Percentiles rank a stretch among this genome's conserved stretches.
These are phyloP conservation scores for Mesitornis unicolor DNA, from an alignment of 2,113 vertebrate genomes.

Conservation along the genomic window DNA sequence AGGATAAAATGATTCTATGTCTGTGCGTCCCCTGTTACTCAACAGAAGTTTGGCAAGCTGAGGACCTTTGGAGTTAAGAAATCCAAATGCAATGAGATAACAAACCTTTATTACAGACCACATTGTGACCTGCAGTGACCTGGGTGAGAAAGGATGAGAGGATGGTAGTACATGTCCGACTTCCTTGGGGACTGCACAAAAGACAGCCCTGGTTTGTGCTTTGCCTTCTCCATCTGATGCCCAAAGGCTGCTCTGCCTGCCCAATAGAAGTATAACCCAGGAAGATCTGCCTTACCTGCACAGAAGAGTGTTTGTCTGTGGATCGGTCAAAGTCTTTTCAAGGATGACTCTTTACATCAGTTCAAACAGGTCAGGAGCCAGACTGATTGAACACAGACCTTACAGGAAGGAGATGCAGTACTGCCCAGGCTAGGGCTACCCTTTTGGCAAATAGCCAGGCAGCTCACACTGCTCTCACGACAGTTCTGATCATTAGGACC, in stretches of 20 bases:
- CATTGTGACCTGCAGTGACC: neutral
- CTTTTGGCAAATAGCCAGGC: neutral
- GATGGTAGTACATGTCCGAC: neutral
- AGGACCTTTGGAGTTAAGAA: neutral
- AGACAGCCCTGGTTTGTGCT: neutral
- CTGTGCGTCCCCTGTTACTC: neutral
- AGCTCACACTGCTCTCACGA: accelerated
- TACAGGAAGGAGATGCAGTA: neutral
- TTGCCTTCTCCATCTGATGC: neutral
- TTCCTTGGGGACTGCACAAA: neutral
- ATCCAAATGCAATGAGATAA: neutral
- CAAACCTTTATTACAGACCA: neutral
- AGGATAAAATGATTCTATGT: neutral
- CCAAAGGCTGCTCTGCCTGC: neutral
- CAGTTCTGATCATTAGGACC: neutral
- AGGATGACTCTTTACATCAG: neutral
- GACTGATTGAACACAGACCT: neutral
- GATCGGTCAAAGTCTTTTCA: neutral
- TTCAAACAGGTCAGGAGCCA: neutral
- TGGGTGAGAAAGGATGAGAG: neutral
- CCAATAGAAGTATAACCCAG: neutral
- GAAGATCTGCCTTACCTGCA: neutral
- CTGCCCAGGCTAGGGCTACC: neutral
- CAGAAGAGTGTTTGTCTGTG: neutral
- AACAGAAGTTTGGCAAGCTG: neutral